Conservation (phyloP, 2,888 invertebrate genomes). For the Acrobasis suavella region DNA sequence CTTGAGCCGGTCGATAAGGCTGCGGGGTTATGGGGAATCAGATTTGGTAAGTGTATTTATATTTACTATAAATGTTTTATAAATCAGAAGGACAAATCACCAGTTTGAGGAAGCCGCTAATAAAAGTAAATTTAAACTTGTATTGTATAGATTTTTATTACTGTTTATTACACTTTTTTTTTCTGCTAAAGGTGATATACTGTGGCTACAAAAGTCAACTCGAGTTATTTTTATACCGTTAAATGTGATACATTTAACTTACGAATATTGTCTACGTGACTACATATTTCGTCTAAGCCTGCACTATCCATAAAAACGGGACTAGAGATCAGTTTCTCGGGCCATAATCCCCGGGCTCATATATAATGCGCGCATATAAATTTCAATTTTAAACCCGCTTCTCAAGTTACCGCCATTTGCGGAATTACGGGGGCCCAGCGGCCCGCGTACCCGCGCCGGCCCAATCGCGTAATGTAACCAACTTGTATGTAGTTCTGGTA, state of each 20-base stretch:
- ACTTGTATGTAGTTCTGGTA: slow-evolving; percentile 28
- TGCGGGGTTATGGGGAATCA: slow-evolving; percentile 23
- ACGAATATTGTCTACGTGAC: not conserved
- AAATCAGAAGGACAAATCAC: no score
- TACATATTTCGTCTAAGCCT: not conserved
- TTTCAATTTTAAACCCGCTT: slow-evolving; percentile 79
- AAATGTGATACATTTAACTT: no score
- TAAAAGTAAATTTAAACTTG: no score
- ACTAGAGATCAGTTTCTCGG: slow-evolving; percentile 23
- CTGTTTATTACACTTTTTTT: no score
- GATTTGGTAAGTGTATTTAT: slow-evolving; percentile 8
- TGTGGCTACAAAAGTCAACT: no score
- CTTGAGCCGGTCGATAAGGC: slow-evolving; percentile 25
- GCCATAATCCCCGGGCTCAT: slow-evolving; percentile 66
- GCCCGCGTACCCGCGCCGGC: slow-evolving; percentile 23
- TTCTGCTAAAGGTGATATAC: no score
- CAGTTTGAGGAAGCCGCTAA: no score
- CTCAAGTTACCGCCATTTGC: slow-evolving; percentile 77
- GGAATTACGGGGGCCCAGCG: slow-evolving; percentile 55
- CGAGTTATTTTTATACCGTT: no score
- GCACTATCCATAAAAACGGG: slow-evolving; percentile 13
- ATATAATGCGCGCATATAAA: slow-evolving; percentile 79
- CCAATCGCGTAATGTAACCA: slow-evolving; percentile 64
- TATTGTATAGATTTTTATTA: no score
- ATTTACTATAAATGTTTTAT: no score